A percentile compares a stretch with the other conserved stretches of the same genome.
Evolutionary conservation across 2,113 vertebrate genomes (phyloP).

Genomic region (Saccopteryx bilineata): DNA sequence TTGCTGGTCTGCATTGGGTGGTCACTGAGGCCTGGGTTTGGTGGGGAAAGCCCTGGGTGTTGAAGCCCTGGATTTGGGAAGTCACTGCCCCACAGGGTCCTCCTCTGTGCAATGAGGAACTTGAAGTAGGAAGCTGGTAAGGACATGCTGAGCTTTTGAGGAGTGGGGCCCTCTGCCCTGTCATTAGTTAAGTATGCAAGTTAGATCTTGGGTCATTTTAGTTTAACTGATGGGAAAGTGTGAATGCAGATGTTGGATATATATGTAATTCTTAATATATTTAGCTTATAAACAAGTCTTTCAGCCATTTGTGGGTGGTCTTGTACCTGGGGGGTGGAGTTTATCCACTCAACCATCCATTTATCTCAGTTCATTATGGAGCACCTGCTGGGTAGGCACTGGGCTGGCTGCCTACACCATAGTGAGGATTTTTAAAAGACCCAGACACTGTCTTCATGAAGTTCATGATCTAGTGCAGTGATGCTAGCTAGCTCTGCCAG

Average conservation of each 20-base stretch:
- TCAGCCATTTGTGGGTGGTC: not conserved
- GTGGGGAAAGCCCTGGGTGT: not conserved
- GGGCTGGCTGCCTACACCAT: not conserved
- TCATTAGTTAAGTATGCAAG: not conserved
- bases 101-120: not conserved
- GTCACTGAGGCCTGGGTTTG: not conserved
- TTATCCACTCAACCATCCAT: not conserved
- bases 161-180: not conserved
- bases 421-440: not conserved
- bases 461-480: not conserved
- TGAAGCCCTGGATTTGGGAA: not conserved
- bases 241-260: not conserved
- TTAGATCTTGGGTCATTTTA: slow-evolving; percentile 35
- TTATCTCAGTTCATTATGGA: not conserved
- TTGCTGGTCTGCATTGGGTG: not conserved
- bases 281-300: not conserved
- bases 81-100: not conserved
- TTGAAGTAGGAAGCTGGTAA: not conserved
- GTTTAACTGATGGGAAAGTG: not conserved
- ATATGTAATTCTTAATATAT: not conserved
- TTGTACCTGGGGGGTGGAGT: not conserved
- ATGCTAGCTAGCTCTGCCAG: not conserved
- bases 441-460: not conserved
- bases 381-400: not conserved
- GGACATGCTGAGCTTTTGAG: not conserved